Evolutionary conservation across 2,113 vertebrate species (phyloP).

Genomic region (Syngnathus typhle): DNA sequence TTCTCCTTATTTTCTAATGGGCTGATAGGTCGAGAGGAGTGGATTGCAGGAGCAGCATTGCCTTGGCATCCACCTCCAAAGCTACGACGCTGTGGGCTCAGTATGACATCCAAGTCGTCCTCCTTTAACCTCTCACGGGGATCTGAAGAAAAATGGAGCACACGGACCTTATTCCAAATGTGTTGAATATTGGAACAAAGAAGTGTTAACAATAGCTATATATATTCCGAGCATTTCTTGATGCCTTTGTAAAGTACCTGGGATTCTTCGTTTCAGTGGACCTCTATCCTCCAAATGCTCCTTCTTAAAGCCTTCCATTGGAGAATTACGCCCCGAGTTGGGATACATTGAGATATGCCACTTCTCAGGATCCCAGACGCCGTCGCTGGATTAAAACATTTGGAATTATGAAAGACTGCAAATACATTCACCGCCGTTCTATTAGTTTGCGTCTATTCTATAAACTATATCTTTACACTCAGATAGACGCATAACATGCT

Average conservation of each 20-base stretch:
- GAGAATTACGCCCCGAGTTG: slow-evolving; percentile 82
- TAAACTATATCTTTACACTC: neutral
- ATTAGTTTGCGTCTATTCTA: neutral
- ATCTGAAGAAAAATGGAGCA: slow-evolving; percentile 66
- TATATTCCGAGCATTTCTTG: neutral
- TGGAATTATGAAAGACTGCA: neutral
- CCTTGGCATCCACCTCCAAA: slow-evolving; percentile 95
- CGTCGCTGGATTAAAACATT: slow-evolving; percentile 73
- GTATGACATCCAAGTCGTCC: slow-evolving; percentile 90
- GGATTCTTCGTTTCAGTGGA: slow-evolving; percentile 84
- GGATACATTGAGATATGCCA: slow-evolving; percentile 97
- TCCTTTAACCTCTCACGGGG: slow-evolving; percentile 93
- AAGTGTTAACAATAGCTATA: no score
- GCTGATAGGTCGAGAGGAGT: slow-evolving; percentile 80
- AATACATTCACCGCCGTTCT: neutral
- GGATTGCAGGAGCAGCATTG: slow-evolving; percentile 62
- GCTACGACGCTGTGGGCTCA: slow-evolving; percentile 94
- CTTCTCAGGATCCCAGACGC: slow-evolving; percentile 98
- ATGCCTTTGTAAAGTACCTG: slow-evolving; percentile 67
- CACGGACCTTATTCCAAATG: neutral
- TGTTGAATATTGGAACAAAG: no score
- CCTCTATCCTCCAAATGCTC: slow-evolving; percentile 82
- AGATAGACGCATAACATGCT: slow-evolving; percentile 3
- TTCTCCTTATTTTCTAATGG: slow-evolving; percentile 90
- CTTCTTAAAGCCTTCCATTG: slow-evolving; percentile 86